These are phyloP conservation scores for Lepilemur septentrionalis DNA, from an alignment of 2,797 vertebrate species.

Conservation along the genomic window DNA sequence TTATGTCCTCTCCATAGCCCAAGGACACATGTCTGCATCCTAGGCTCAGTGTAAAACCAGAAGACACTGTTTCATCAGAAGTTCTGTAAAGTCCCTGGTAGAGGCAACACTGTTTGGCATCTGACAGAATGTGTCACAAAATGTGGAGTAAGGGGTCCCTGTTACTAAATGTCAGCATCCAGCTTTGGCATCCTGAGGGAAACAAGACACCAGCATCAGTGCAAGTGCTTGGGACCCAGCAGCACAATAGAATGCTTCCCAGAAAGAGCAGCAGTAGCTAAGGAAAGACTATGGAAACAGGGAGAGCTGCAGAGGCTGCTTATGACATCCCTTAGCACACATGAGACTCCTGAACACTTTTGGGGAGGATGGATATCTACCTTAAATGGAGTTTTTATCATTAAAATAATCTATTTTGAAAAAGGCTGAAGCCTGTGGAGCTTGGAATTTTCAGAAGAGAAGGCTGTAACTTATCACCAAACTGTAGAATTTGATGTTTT, in stretches of 20 bases:
- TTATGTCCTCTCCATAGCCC: not conserved
- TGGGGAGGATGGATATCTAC: not conserved
- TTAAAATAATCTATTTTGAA: constrained; percentile 21
- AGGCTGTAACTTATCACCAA: not conserved
- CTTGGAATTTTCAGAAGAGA: not conserved
- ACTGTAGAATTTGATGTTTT: not conserved
- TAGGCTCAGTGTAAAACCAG: not conserved
- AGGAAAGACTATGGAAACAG: not conserved
- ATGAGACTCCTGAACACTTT: not conserved
- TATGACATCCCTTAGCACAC: not conserved
- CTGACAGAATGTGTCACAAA: not conserved
- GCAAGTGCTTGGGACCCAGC: not conserved
- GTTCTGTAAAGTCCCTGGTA: not conserved
- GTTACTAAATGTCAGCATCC: not conserved
- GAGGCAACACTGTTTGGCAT: not conserved
- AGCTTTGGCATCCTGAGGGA: not conserved
- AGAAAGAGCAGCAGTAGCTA: not conserved
- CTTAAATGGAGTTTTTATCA: not conserved
- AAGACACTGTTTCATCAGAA: not conserved
- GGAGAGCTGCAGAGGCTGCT: not conserved
- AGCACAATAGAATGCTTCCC: not conserved
- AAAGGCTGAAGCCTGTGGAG: not conserved
- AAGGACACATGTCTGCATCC: not conserved
- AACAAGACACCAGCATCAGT: not conserved
- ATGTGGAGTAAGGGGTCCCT: not conserved